Evolutionary conservation across 2,888 invertebrate genomes (phyloP), one percentile per base, ranked within the genome.

Genomic region (Acanthosoma haemorrhoidale): DNA sequence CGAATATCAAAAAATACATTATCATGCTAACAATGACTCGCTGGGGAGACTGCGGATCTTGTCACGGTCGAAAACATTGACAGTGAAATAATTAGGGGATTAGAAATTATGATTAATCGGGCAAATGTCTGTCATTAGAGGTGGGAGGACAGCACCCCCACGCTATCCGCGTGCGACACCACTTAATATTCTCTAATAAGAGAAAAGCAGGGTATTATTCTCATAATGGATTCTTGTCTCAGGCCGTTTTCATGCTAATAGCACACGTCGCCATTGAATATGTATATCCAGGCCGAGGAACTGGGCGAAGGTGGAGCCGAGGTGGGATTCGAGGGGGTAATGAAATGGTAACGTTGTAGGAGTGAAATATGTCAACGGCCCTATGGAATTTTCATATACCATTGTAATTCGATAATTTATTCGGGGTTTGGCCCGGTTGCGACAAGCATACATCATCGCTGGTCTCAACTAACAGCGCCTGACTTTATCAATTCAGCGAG

Each of bases 141-240:
- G 64, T 64, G 64, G 64, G 64, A n/a, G 64, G 64, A 64, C 64
- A 29, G 34, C 39, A n/a, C 64, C 41, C 64, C 64, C 29, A 36
- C 34, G 21, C 61, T 29, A n/a, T 41, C 41, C 64, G 39, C 29
- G 18, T 18, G 21, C 61, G 36, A 32, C 36, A 61, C 36, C 61
- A 39, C 64, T 64, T 64, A 29, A 39, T 29, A 64, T 64, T 64
- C 64, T 25, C 64, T 64, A 64, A 39, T 64, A 41, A 64, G 64
- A 64, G 41, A 39, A 41, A 64, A 64, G 36, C 61, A n/a, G 34
- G 61, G 34, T 36, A 61, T 61, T 61, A 61, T 61, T 21, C 61
- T 36, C 34, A 21, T 61, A 61, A 61, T 61, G 61, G 61, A 61
- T 61, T 61, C 61, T 61, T 61, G 34, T 36, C 61, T 36, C 31